Conservation (phyloP, 2,888 invertebrate genomes). For the Ochropleura plecta region DNA sequence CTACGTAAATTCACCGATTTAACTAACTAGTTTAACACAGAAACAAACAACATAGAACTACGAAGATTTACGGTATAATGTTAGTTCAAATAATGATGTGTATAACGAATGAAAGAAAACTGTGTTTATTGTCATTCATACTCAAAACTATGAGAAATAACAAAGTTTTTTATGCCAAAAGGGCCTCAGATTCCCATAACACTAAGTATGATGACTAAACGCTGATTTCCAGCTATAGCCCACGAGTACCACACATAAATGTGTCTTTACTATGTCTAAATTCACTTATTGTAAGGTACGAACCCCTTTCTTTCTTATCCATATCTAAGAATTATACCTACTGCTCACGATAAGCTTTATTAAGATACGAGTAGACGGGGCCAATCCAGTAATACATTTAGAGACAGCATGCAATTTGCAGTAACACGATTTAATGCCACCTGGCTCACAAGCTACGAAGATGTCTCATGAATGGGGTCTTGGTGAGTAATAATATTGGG, state of each 20-base stretch:
- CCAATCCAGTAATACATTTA: not conserved
- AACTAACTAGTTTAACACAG: too few relatives aligned
- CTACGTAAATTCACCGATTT: not conserved
- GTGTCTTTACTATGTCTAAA: not conserved
- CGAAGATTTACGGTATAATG: too few relatives aligned
- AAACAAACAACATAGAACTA: too few relatives aligned
- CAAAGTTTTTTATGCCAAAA: not conserved
- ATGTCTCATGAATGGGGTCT: constrained; percentile 6
- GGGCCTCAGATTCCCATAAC: not conserved
- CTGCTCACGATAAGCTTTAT: not conserved
- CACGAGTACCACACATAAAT: not conserved
- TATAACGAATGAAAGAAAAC: too few relatives aligned
- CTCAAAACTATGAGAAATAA: not conserved
- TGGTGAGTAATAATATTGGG: constrained; percentile 15
- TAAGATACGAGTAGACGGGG: not conserved
- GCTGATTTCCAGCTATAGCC: not conserved
- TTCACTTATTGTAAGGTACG: not conserved
- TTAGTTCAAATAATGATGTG: too few relatives aligned
- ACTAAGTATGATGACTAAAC: not conserved
- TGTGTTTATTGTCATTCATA: not conserved
- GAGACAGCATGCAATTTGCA: constrained; percentile 31
- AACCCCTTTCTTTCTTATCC: not conserved
- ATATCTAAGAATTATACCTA: not conserved
- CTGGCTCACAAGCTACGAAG: constrained; percentile 2
- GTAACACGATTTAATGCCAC: constrained; percentile 23